These are phyloP conservation scores for Vombatus ursinus DNA, from an alignment of 2,113 vertebrate genomes.

Conservation along the genomic window DNA sequence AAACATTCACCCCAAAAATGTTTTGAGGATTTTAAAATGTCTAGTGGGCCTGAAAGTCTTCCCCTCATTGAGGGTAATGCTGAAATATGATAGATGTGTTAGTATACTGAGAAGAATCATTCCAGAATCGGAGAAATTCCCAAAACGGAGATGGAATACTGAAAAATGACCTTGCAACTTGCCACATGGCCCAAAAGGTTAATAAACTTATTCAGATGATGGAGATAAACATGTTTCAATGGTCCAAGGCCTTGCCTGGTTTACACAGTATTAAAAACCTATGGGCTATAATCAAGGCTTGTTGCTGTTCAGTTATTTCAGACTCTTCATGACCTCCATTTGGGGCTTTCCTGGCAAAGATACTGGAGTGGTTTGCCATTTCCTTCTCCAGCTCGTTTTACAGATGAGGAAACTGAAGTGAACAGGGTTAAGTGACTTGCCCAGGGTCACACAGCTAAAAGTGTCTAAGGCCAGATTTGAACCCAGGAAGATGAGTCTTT, in stretches of 20 bases:
- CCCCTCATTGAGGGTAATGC: neutral
- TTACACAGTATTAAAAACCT: neutral
- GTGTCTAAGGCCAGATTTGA: neutral
- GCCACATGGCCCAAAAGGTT: neutral
- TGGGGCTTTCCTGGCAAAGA: neutral
- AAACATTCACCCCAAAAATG: neutral
- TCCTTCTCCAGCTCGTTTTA: neutral
- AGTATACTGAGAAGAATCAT: neutral
- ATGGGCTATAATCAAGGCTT: neutral
- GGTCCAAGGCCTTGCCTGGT: neutral
- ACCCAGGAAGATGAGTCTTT: neutral
- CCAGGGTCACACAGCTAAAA: neutral
- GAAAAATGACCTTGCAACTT: neutral
- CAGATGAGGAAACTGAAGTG: neutral
- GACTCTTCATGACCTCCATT: neutral
- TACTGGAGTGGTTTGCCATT: neutral
- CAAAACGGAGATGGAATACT: neutral
- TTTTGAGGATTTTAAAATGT: neutral
- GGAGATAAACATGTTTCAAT: neutral
- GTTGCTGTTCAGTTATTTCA: neutral
- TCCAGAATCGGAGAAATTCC: neutral
- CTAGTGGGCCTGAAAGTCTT: neutral
- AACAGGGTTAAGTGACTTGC: neutral
- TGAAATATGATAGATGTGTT: neutral
- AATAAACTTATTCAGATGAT: neutral